Evolutionary conservation across 2,113 vertebrate species (phyloP), one percentile per base, ranked within the genome.

Genomic region (Centropristis striata): DNA sequence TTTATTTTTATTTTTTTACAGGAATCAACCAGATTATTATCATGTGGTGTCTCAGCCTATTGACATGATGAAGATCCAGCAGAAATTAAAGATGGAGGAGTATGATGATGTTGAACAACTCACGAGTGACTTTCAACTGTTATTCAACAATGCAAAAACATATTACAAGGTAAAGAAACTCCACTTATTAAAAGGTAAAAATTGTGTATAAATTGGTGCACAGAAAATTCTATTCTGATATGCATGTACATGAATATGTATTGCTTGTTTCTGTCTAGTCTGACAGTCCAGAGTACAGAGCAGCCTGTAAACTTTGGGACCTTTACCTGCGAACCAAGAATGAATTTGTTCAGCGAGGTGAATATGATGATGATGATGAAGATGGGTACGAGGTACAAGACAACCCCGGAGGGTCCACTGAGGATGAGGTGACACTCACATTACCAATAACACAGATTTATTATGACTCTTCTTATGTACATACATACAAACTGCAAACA

Each of bases 1-100:
- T n/a, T n/a, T 6, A 32, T 32, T 32, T 32, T 32, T 32, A 3
- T 32, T 75, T 63, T 67, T 25, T 75, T 44, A 11, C 80, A 99
- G 98, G 93, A 99, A 99, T 91, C 98, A 99, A 61, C 98, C 98
- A 14, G 98, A 99, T 89, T 99, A 99, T 90, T 99, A 99, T 87
- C 97, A 99, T 44, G 97, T 99, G 71, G 97, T 99, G 89, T 97
- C 97, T 70, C 98, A 99, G 91, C 98, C 98, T 18, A 99, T 99
- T 54, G 98, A 99, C 93, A 96, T 99, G 95, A 99, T 99, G 98
- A 99, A 99, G 91, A 99, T 99, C 84, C 98, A 99, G 63, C 98
- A 99, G 86, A 99, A 99, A 88, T 92, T 99, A 61, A 99, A 99
- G 94, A 98, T 99, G 98, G 98, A 99, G 89, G 98, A 99, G 75